Conservation (phyloP, 2,113 vertebrate genomes). For the Xenopus tropicalis region UCB_Xtro_10.0 CM004452.2:25686001-25686500, state of each 20-base stretch:
- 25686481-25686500: constrained; percentile 37
- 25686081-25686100: too few relatives aligned
- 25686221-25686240: constrained; percentile 23
- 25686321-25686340: constrained; percentile 41
- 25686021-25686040: too few relatives aligned
- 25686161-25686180: too few relatives aligned
- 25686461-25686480: constrained; percentile 36
- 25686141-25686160: too few relatives aligned
- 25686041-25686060: too few relatives aligned
- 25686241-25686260: constrained; percentile 39
- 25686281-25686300: constrained; percentile 36
- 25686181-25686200: too few relatives aligned
- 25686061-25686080: too few relatives aligned
- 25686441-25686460: constrained; percentile 27
- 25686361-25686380: constrained; percentile 40
- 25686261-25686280: constrained; percentile 35
- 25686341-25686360: constrained; percentile 31
- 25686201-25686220: constrained; percentile 12
- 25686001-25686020: too few relatives aligned
- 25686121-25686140: too few relatives aligned
- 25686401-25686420: constrained; percentile 43
- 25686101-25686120: too few relatives aligned
- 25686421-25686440: constrained; percentile 13
- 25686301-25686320: constrained; percentile 41
- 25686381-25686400: constrained; percentile 36